Evolutionary conservation across 2,797 vertebrate genomes (phyloP), one percentile per base, ranked within the genome.

Genomic region (Jordanella pulchra): DNA sequence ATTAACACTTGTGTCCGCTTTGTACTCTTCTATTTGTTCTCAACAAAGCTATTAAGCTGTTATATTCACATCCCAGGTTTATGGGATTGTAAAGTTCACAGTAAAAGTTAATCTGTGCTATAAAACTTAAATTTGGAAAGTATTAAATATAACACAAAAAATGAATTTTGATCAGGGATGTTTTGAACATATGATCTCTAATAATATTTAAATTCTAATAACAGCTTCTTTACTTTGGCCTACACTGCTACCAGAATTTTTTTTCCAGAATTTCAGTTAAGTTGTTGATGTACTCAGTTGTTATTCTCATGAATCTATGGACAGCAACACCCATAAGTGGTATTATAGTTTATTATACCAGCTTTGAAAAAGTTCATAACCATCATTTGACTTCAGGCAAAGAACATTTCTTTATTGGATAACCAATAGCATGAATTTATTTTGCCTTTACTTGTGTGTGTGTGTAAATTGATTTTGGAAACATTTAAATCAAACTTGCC

Each of bases 61-160:
- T 47, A 63, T n/a, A 64, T 7, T 1, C 5, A 17, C 47, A 50
- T 66, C 18, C 53, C 32, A 47, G 67, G 6, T 85, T 81, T 78
- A 76, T 79, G n/a, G 76, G 65, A 61, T 78, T 65, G 71, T 80
- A 72, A 67, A 83, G 69, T 54, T 44, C 18, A 45, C 0, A 11
- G 30, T 47, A 50, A 28, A 25, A 51, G 18, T 51, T 73, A 4
- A 58, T 53, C 13, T 65, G 66, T 23, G 14, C 14, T 25, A 44
- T n/a, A 14, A 63, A n/a, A 42, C n/a, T 6, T 12, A 0, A 61
- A 35, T 39, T n/a, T 14, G 32, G 10, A 42, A 21, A 4, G 23
- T 44, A 25, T 44, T 44, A 25, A 64, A n/a, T 25, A 25, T 15
- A 39, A 44, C 2, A 64, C 42, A 18, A 51, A 21, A 53, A 53